Percentiles rank a stretch among this genome's conserved stretches.
phyloP scores from a whole-genome alignment of 2,113 vertebrate genomes.

The Agapornis roseicollis region DNA sequence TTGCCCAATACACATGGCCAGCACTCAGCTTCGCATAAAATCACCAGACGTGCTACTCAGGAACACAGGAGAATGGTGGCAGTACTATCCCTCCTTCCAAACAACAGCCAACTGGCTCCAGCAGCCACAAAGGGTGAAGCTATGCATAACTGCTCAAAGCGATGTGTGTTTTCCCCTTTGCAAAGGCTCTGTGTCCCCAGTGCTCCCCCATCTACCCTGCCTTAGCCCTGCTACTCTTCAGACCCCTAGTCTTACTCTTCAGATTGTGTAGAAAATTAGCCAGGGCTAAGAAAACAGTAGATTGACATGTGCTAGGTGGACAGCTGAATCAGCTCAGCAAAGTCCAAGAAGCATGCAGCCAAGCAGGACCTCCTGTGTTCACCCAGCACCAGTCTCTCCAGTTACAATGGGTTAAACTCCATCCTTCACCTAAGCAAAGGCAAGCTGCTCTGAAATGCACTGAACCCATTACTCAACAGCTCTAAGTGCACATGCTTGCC shows the following conservation, averaged over 20 bases:
- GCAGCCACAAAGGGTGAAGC: background rate
- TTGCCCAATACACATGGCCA: background rate
- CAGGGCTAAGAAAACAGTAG: background rate
- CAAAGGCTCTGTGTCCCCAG: background rate
- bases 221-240: background rate
- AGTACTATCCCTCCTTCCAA: fast-evolving
- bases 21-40: background rate
- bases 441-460: background rate
- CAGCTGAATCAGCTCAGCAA: background rate
- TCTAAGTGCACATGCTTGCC: background rate
- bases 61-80: background rate
- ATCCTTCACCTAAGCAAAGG: background rate
- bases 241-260: background rate
- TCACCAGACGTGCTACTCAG: fast-evolving
- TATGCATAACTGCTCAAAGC: fast-evolving
- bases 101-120: background rate
- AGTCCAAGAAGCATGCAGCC: fast-evolving
- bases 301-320: background rate
- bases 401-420: background rate
- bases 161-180: background rate
- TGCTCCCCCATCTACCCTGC: background rate
- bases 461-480: background rate
- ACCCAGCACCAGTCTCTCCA: background rate
- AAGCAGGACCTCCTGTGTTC: background rate
- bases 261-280: background rate